Evolutionary conservation across 1,140 invertebrate species (phyloP).

Genomic region (Sitophilus oryzae): DNA sequence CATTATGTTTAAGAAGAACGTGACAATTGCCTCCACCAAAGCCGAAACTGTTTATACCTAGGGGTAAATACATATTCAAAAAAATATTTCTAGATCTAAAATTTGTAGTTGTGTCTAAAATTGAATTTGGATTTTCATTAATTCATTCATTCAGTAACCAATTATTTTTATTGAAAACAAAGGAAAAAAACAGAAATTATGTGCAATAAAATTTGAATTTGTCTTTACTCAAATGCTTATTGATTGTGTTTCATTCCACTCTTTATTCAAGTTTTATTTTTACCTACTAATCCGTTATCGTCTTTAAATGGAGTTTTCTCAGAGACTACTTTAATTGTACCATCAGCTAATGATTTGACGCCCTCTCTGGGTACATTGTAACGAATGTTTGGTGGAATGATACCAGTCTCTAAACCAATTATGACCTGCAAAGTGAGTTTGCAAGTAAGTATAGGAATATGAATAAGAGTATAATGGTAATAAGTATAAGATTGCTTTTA

Average conservation of each 20-base stretch:
- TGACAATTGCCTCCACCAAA: constrained; percentile 65
- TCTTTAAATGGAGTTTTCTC: constrained; percentile 57
- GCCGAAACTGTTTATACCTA: constrained; percentile 57
- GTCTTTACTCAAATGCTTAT: too few species aligned
- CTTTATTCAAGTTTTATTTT: background rate
- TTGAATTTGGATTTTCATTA: background rate
- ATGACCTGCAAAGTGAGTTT: constrained; percentile 33
- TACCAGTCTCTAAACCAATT: constrained; percentile 66
- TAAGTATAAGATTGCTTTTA: too few species aligned
- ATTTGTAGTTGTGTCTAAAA: background rate
- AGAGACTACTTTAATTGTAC: constrained; percentile 63
- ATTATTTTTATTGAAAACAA: background rate
- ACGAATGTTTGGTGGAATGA: constrained; percentile 76
- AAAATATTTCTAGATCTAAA: background rate
- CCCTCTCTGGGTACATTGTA: constrained; percentile 65
- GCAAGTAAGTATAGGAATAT: constrained; percentile 43
- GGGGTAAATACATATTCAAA: background rate
- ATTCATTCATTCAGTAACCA: background rate
- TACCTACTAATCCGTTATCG: constrained; percentile 49
- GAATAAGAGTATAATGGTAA: too few species aligned
- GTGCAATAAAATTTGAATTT: too few species aligned
- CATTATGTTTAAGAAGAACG: constrained; percentile 54
- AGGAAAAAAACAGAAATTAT: background rate
- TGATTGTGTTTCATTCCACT: too few species aligned
- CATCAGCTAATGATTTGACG: constrained; percentile 65